phyloP scores from a whole-genome alignment of 2,888 invertebrate genomes.

The Diarsia rubi region DNA sequence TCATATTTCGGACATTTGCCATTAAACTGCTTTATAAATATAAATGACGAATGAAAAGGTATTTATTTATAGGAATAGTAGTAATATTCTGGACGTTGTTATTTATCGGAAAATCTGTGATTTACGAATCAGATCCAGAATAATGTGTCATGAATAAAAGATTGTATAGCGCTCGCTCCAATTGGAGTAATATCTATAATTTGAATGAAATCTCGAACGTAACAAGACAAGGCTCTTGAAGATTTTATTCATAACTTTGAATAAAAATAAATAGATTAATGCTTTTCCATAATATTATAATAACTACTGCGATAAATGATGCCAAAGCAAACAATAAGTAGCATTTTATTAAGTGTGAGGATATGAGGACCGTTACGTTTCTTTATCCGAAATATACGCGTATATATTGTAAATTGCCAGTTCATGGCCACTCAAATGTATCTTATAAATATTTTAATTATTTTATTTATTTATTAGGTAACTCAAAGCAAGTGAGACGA shows the following conservation, averaged over 20 bases:
- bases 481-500: too few relatives aligned
- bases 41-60: constrained; percentile 22
- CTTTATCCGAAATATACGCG: background rate
- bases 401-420: background rate
- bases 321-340: background rate
- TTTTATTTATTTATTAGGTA: too few relatives aligned
- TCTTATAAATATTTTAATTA: too few relatives aligned
- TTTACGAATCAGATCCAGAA: constrained; percentile 39
- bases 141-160: constrained; percentile 71
- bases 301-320: background rate
- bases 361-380: background rate
- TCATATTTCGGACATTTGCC: constrained; percentile 7
- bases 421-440: background rate
- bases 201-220: constrained; percentile 61
- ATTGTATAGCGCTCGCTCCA: constrained; percentile 59
- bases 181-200: constrained; percentile 69
- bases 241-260: constrained; percentile 28
- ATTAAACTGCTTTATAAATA: constrained; percentile 32
- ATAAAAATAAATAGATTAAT: constrained; percentile 20
- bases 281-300: constrained; percentile 10
- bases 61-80: constrained; percentile 1
- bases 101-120: constrained; percentile 33
- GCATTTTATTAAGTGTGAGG: background rate
- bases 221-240: constrained; percentile 10
- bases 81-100: constrained; percentile 5